Percentiles rank a stretch among this genome's conserved stretches.
Conservation (phyloP, 2,797 vertebrate genomes). For the Gorsachius magnificus region DNA sequence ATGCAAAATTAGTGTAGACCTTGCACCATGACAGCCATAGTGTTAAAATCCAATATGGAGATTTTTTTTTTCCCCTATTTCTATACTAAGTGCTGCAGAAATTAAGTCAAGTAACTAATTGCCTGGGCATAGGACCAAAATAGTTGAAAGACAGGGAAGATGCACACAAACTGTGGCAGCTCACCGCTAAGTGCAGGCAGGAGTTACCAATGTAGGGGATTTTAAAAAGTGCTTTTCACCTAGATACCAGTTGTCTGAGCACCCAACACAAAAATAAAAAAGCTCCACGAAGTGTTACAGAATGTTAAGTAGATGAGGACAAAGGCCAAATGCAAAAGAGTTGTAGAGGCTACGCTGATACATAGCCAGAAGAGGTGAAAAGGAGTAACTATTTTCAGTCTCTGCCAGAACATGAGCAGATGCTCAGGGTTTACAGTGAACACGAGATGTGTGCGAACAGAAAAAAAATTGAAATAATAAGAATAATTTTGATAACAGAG, state of each 20-base stretch:
- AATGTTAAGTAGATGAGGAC: background rate
- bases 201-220: background rate
- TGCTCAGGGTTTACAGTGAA: background rate
- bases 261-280: background rate
- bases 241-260: background rate
- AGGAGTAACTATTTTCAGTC: background rate
- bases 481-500: background rate
- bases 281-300: background rate
- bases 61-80: background rate
- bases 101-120: background rate
- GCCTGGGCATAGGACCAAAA: background rate
- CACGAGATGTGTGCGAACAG: background rate
- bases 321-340: background rate
- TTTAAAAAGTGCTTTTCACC: background rate
- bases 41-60: background rate
- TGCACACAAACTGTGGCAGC: background rate
- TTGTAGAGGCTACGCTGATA: background rate
- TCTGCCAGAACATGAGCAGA: background rate
- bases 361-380: background rate
- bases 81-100: background rate
- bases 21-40: background rate
- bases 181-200: accelerated
- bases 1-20: background rate
- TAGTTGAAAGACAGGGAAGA: background rate
- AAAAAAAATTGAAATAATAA: background rate